These are phyloP conservation scores for Xerus inauris DNA, from an alignment of 2,113 vertebrate genomes.

Conservation along the genomic window DNA sequence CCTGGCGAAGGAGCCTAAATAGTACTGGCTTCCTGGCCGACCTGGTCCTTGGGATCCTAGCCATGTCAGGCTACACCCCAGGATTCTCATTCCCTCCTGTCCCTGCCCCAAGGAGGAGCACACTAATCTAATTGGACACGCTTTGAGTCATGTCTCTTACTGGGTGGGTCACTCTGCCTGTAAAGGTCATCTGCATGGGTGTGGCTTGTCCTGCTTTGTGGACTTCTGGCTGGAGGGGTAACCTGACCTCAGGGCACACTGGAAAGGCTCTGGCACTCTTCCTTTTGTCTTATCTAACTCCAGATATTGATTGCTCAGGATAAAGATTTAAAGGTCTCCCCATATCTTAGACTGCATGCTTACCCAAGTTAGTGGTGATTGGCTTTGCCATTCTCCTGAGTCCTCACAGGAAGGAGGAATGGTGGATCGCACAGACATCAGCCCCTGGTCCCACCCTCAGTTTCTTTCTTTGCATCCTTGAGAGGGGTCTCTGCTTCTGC, in stretches of 20 bases:
- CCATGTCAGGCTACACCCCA: not conserved
- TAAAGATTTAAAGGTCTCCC: not conserved
- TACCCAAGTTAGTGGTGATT: no score
- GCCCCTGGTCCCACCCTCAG: not conserved
- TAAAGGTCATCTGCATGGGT: not conserved
- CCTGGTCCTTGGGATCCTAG: not conserved
- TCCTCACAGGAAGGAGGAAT: not conserved
- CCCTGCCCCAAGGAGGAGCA: not conserved
- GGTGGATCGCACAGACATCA: not conserved
- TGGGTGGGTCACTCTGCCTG: not conserved
- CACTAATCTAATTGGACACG: not conserved
- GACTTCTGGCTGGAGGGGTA: not conserved
- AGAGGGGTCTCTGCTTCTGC: not conserved
- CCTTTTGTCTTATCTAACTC: not conserved
- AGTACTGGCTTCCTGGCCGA: not conserved
- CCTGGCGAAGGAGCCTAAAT: rapidly evolving
- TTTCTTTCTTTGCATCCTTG: not conserved
- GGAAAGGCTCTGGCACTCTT: not conserved
- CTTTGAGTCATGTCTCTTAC: not conserved
- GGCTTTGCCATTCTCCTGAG: not conserved
- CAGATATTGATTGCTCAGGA: not conserved
- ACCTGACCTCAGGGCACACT: not conserved
- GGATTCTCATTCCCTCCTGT: not conserved
- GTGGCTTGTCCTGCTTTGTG: not conserved
- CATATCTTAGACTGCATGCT: not conserved